phyloP scores from a whole-genome alignment of 2,113 vertebrate species.

The Peromyscus maniculatus region DNA sequence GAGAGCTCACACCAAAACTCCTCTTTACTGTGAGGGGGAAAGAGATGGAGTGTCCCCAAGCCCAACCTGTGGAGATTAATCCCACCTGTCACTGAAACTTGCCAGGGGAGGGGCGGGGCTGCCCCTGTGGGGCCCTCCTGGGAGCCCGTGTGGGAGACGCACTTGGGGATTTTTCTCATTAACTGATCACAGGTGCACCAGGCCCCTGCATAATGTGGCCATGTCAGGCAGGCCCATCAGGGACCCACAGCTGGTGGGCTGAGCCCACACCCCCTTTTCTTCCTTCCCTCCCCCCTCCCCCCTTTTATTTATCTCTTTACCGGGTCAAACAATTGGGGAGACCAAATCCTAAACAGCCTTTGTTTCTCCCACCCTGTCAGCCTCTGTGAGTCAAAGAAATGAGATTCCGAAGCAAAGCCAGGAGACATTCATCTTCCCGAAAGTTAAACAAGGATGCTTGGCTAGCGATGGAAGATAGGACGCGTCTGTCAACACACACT shows the following conservation, averaged over 20 bases:
- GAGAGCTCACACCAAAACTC: conserved; percentile 67
- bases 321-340: conserved; percentile 36
- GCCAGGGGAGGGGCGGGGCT: conserved; percentile 77
- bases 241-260: conserved; percentile 47
- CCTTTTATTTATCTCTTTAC: conserved; percentile 47
- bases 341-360: conserved; percentile 41
- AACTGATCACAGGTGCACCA: conserved; percentile 87
- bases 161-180: conserved; percentile 84
- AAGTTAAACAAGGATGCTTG: not conserved
- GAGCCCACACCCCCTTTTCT: not conserved
- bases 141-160: conserved; percentile 72
- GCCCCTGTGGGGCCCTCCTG: conserved; percentile 86
- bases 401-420: conserved; percentile 61
- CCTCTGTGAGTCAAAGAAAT: conserved; percentile 41
- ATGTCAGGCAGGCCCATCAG: not conserved
- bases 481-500: not conserved
- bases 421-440: conserved; percentile 35
- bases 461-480: not conserved
- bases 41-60: not conserved
- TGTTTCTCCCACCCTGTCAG: conserved; percentile 20
- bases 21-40: conserved; percentile 37
- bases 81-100: conserved; percentile 71
- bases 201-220: conserved; percentile 64
- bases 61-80: conserved; percentile 43
- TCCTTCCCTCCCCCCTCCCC: not conserved